Evolutionary conservation across 2,113 vertebrate genomes (phyloP).

Genomic region (Gobius niger): DNA sequence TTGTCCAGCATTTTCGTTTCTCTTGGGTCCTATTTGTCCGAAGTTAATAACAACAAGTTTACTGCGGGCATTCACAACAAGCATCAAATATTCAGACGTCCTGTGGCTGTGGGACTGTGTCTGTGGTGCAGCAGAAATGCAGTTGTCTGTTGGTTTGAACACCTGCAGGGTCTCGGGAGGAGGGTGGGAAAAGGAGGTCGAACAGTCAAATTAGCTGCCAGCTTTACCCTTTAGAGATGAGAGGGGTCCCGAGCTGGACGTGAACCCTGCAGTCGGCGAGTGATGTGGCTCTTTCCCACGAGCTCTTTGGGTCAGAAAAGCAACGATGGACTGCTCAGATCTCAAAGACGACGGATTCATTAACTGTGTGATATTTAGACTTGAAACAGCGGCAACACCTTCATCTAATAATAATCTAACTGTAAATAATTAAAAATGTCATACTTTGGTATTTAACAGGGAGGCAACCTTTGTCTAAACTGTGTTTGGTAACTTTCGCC

Average conservation of each 20-base stretch:
- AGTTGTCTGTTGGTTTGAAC: constrained; percentile 23
- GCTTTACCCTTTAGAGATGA: constrained; percentile 22
- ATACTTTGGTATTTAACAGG: too few relatives aligned
- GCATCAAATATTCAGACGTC: constrained; percentile 54
- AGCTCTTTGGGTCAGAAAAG: constrained; percentile 13
- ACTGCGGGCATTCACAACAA: constrained; percentile 37
- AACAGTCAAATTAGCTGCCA: constrained; percentile 37
- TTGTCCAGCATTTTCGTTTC: background rate
- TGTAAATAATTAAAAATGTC: too few relatives aligned
- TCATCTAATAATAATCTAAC: too few relatives aligned
- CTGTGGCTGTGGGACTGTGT: constrained; percentile 10
- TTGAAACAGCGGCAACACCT: background rate
- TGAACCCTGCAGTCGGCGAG: background rate
- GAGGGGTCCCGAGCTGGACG: constrained; percentile 4
- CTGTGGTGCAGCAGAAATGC: background rate
- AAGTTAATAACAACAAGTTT: constrained; percentile 24
- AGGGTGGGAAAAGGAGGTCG: constrained; percentile 30
- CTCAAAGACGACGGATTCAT: background rate
- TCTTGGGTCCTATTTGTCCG: constrained; percentile 16
- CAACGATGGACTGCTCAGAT: constrained; percentile 9
- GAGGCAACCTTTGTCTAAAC: too few relatives aligned
- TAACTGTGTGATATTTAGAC: background rate
- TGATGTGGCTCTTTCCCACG: background rate
- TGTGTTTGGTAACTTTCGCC: too few relatives aligned
- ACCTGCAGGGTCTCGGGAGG: constrained; percentile 28